Evolutionary conservation across 2,888 invertebrate genomes (phyloP).

Genomic region (Conus canariensis): DNA sequence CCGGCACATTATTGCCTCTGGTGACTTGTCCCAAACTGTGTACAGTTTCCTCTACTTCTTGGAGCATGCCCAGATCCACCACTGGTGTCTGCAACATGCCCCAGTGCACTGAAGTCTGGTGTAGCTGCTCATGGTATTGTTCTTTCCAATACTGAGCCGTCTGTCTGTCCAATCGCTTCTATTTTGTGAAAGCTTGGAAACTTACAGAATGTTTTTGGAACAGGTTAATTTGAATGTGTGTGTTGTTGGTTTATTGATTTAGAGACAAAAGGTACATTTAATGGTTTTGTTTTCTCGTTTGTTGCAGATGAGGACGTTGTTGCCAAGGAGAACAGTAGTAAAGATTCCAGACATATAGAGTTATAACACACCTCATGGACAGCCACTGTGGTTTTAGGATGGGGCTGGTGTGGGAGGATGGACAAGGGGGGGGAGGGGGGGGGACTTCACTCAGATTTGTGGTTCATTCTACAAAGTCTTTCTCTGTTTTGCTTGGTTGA

Average conservation of each 20-base stretch:
- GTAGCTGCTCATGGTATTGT: too few species aligned
- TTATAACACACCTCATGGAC: neutral
- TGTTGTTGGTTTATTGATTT: too few species aligned
- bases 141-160: neutral
- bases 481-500: neutral
- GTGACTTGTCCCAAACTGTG: too few species aligned
- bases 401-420: neutral
- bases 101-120: too few species aligned
- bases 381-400: neutral
- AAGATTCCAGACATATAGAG: neutral
- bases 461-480: conserved; percentile 9
- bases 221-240: too few species aligned
- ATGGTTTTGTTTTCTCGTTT: neutral
- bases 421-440: neutral
- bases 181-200: neutral
- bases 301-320: neutral
- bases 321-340: neutral
- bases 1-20: too few species aligned
- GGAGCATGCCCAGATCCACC: too few species aligned
- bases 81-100: too few species aligned
- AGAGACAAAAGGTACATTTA: too few species aligned
- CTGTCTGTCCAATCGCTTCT: neutral
- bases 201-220: neutral
- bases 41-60: too few species aligned
- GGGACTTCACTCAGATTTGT: neutral